phyloP scores from a whole-genome alignment of 2,797 vertebrate species.

The Chiroxiphia lanceolata region DNA sequence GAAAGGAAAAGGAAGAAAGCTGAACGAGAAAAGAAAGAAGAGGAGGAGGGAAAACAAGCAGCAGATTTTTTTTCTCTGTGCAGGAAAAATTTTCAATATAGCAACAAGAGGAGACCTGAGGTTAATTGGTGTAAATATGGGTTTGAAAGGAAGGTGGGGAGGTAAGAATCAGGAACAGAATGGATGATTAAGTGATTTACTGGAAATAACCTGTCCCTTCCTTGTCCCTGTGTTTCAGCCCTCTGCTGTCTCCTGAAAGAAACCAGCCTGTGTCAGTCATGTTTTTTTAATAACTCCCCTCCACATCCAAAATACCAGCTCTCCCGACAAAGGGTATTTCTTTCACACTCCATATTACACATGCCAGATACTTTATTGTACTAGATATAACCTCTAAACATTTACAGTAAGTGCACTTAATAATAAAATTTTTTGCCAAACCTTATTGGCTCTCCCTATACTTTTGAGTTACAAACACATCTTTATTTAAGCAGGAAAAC shows the following conservation, averaged over 20 bases:
- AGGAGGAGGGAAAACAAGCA: background rate
- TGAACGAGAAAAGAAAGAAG: background rate
- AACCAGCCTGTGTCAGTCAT: accelerated
- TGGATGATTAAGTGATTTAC: background rate
- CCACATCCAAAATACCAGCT: background rate
- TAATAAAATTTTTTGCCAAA: conserved; percentile 27
- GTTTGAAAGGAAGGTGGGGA: background rate
- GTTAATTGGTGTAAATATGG: background rate
- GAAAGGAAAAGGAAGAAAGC: background rate
- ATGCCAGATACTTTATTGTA: conserved; percentile 50
- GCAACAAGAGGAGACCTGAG: background rate
- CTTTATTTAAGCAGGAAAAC: conserved; percentile 34
- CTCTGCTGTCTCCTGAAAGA: background rate
- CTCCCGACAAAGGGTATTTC: background rate
- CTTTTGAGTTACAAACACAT: conserved; percentile 12
- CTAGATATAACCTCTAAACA: conserved; percentile 36
- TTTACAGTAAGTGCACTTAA: conserved; percentile 60
- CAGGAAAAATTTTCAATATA: background rate
- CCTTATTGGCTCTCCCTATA: background rate
- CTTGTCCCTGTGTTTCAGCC: background rate
- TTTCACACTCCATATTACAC: conserved; percentile 20
- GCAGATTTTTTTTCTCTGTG: background rate
- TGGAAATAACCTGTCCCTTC: background rate
- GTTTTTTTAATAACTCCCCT: background rate
- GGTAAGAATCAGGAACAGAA: background rate